Conservation (phyloP, 1,140 invertebrate genomes). For the Myzus persicae region DNA sequence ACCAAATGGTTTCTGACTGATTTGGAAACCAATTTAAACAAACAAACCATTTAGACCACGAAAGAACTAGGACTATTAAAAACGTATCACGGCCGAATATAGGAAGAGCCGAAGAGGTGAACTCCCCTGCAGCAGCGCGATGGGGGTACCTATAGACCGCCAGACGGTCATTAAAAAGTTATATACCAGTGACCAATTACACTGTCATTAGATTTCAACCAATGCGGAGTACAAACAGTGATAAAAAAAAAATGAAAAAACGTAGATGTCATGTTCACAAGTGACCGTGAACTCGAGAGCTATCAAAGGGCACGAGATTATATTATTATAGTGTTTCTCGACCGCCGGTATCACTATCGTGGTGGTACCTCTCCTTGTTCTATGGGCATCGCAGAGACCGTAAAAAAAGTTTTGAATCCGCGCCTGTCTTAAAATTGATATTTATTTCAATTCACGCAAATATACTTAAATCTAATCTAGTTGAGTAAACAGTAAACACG, state of each 20-base stretch:
- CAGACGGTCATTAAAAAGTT: slow-evolving; percentile 43
- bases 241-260: slow-evolving; percentile 13
- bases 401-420: neutral
- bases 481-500: neutral
- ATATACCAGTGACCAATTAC: slow-evolving; percentile 36
- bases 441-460: neutral
- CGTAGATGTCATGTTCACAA: neutral
- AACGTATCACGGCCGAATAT: slow-evolving; percentile 29
- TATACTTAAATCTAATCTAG: slow-evolving; percentile 16
- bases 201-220: slow-evolving; percentile 37
- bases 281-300: slow-evolving; percentile 31
- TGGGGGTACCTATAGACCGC: slow-evolving; percentile 13
- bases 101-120: neutral
- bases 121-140: neutral
- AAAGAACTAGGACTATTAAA: slow-evolving; percentile 26
- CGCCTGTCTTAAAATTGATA: neutral
- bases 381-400: neutral
- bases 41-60: slow-evolving; percentile 14
- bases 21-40: neutral
- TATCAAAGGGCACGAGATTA: slow-evolving; percentile 22
- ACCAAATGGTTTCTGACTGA: neutral
- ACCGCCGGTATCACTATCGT: neutral
- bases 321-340: neutral
- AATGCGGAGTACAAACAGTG: neutral
- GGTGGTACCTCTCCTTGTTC: neutral